These are phyloP conservation scores for Drosophila varians DNA, from an alignment of 1,140 invertebrate species.

Conservation along the genomic window DNA sequence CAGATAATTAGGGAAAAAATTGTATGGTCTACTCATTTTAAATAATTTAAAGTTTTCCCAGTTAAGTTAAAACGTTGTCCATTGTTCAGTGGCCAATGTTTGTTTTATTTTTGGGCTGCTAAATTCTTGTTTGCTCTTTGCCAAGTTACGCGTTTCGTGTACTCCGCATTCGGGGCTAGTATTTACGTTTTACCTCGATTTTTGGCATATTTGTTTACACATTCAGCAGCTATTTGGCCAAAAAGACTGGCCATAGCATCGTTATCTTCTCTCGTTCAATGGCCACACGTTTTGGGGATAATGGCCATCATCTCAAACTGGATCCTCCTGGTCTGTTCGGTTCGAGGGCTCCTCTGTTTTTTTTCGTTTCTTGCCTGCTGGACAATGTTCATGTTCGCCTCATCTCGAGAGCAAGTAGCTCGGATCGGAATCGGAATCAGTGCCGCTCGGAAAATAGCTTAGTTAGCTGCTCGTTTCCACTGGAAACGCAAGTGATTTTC, in stretches of 20 bases:
- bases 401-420: slow-evolving; percentile 27
- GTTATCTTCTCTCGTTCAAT: slow-evolving; percentile 33
- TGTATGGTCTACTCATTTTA: too few species aligned
- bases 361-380: slow-evolving; percentile 23
- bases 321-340: slow-evolving; percentile 11
- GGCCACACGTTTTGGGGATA: slow-evolving; percentile 58
- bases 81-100: neutral
- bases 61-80: neutral
- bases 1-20: too few species aligned
- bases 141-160: slow-evolving; percentile 39
- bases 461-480: slow-evolving; percentile 42
- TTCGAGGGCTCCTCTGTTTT: neutral
- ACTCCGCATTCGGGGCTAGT: slow-evolving; percentile 5
- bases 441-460: slow-evolving; percentile 8
- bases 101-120: slow-evolving; percentile 1
- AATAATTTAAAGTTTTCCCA: neutral
- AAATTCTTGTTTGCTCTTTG: slow-evolving; percentile 1
- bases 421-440: neutral
- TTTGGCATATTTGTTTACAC: slow-evolving; percentile 53
- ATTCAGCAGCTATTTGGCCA: slow-evolving; percentile 18
- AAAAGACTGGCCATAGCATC: slow-evolving; percentile 27
- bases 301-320: slow-evolving; percentile 26
- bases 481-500: slow-evolving; percentile 36
- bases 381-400: slow-evolving; percentile 68
- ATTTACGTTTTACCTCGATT: slow-evolving; percentile 55